Conservation (phyloP, 2,113 vertebrate genomes). For the Corythoichthys intestinalis region DNA sequence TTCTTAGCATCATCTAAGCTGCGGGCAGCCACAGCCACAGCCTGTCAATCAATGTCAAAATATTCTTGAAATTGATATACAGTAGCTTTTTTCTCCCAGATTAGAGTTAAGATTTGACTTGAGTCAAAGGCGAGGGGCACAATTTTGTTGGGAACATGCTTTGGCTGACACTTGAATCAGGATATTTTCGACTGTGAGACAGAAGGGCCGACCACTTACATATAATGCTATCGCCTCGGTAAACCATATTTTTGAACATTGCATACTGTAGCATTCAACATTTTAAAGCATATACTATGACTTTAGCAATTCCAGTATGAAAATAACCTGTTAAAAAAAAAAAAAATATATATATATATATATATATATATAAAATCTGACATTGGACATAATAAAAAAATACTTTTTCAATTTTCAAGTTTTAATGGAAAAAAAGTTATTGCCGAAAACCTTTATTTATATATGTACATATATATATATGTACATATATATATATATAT, state of each 20-base stretch:
- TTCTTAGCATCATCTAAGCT: slow-evolving; percentile 69
- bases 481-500: too few relatives aligned
- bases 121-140: neutral
- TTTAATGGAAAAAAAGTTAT: too few relatives aligned
- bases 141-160: neutral
- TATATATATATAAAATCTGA: too few relatives aligned
- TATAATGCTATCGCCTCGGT: too few relatives aligned
- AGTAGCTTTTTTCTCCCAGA: neutral
- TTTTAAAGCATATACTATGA: too few relatives aligned
- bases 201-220: neutral
- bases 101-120: neutral
- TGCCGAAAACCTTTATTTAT: too few relatives aligned
- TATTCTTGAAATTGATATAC: neutral
- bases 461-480: too few relatives aligned
- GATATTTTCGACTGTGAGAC: neutral
- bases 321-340: too few relatives aligned
- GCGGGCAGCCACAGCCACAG: slow-evolving; percentile 79
- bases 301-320: too few relatives aligned
- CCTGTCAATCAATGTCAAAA: slow-evolving; percentile 55
- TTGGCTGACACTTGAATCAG: neutral
- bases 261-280: neutral
- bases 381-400: too few relatives aligned
- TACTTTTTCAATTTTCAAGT: too few relatives aligned
- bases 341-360: too few relatives aligned
- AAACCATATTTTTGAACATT: neutral